Evolutionary conservation across 2,888 invertebrate genomes (phyloP), one percentile per base, ranked within the genome.

Genomic region (Drosophila vallismaia): DNA sequence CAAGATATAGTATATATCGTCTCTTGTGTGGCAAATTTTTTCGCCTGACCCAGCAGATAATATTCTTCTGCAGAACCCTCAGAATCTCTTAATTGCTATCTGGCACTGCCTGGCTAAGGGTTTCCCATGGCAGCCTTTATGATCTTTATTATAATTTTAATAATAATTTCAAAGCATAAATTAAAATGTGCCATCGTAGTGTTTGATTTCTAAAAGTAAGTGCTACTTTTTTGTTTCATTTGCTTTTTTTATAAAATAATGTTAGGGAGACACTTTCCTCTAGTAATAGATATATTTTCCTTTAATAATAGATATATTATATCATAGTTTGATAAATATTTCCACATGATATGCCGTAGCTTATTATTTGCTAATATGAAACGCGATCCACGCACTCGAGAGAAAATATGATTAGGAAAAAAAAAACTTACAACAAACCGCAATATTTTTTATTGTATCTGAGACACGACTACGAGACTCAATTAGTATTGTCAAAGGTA

Each of bases 401-500:
- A 28, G 10, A n/a, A 40, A 38, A 64, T 49, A 40, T 51, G 57
- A 69, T 48, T 36, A 14, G 57, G 55, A 40, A 55, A 52, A 40
- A 55, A 52, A 54, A 76, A 64, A 51, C 44, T n/a, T 44, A 46
- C 52, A 71, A 56, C 57, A 70, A 69, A 62, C 52, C 52, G 60
- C 82, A 75, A 66, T 70, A 48, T 19, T 19, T 19, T 19, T 19
- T 19, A 19, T 19, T 19, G 19, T 19, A 29, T n/a, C 26, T 24
- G 29, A 50, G 8, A 14, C 45, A 10, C n/a, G 8, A 14, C 6
- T 38, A 53, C 12, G 12, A 31, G 14, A 3, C 14, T 3, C 85
- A 82, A 82, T 82, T 86, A 80, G 81, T 86, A 76, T 80, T 80
- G 74, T 80, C 76, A 67, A 69, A 71, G 52, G 63, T 57, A 74